phyloP scores from a whole-genome alignment of 2,888 invertebrate genomes.

The Drosophila planitibia region DNA sequence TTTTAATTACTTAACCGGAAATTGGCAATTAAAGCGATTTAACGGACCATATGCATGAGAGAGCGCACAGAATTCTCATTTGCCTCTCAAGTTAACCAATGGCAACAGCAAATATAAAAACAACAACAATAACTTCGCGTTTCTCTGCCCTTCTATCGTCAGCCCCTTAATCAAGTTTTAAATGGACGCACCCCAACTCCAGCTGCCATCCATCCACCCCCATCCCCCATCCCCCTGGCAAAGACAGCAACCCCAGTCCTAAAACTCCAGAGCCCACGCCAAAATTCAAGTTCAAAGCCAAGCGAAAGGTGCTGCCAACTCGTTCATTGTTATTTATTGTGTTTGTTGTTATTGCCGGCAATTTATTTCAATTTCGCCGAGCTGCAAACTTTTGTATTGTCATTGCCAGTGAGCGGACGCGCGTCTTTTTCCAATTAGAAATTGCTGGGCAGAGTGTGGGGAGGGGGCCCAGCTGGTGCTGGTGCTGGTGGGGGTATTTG shows the following conservation, averaged over 20 bases:
- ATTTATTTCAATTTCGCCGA: slow-evolving; percentile 82
- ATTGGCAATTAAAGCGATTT: slow-evolving; percentile 83
- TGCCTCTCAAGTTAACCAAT: slow-evolving; percentile 46
- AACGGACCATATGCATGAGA: slow-evolving; percentile 77
- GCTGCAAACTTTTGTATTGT: slow-evolving; percentile 79
- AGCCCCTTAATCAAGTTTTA: slow-evolving; percentile 79
- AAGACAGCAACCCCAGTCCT: slow-evolving; percentile 2
- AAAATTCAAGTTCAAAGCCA: slow-evolving; percentile 19
- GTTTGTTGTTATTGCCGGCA: slow-evolving; percentile 81
- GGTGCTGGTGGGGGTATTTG: not conserved
- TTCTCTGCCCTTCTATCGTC: slow-evolving; percentile 5
- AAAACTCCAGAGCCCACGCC: slow-evolving; percentile 7
- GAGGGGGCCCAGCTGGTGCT: not conserved
- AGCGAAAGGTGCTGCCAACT: slow-evolving; percentile 75
- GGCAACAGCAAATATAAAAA: slow-evolving; percentile 4
- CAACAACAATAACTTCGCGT: slow-evolving; percentile 2
- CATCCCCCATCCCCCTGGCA: not conserved
- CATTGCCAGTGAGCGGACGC: slow-evolving; percentile 65
- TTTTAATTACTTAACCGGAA: slow-evolving; percentile 82
- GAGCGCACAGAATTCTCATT: slow-evolving; percentile 49
- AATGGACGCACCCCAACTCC: slow-evolving; percentile 47
- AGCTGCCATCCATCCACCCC: not conserved
- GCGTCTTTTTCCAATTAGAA: slow-evolving; percentile 81
- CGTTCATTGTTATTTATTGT: slow-evolving; percentile 79
- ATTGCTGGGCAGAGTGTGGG: slow-evolving; percentile 37